Evolutionary conservation across 2,113 vertebrate species (phyloP).

Genomic region (Notarius quadriscutis): DNA sequence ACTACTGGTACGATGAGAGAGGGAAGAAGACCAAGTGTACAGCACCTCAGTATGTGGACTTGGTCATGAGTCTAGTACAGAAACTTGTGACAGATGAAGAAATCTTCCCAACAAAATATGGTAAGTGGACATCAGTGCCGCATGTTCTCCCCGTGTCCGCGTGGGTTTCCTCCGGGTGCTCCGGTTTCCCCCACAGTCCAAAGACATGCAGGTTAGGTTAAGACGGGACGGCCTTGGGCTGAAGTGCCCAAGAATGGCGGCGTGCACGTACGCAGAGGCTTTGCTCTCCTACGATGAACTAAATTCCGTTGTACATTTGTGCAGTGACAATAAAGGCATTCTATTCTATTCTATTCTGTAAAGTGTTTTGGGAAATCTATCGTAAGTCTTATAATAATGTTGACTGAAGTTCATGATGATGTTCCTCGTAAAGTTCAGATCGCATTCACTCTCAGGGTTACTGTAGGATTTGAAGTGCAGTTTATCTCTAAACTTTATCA

Average conservation of each 20-base stretch:
- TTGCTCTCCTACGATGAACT: too few relatives aligned
- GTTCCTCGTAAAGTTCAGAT: too few relatives aligned
- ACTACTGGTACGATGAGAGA: constrained; percentile 98
- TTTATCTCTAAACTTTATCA: not conserved
- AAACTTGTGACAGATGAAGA: constrained; percentile 98
- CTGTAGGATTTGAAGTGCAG: not conserved
- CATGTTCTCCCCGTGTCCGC: too few relatives aligned
- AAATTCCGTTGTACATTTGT: too few relatives aligned
- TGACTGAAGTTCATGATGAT: not conserved
- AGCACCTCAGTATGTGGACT: constrained; percentile 97
- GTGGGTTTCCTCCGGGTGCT: too few relatives aligned
- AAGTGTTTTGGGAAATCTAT: not conserved
- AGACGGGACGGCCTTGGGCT: too few relatives aligned
- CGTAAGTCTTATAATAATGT: not conserved
- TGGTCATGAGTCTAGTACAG: constrained; percentile 97
- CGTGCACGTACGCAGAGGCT: too few relatives aligned
- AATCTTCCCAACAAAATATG: constrained; percentile 97
- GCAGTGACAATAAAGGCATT: too few relatives aligned
- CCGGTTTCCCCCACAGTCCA: too few relatives aligned
- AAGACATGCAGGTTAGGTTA: too few relatives aligned
- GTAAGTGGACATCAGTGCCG: constrained; percentile 66
- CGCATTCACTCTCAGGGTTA: not conserved
- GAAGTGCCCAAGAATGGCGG: too few relatives aligned
- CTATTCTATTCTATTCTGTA: too few relatives aligned
- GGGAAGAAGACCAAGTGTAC: constrained; percentile 99